Evolutionary conservation across 2,888 invertebrate genomes (phyloP).

Genomic region (Epicampocera succincta): DNA sequence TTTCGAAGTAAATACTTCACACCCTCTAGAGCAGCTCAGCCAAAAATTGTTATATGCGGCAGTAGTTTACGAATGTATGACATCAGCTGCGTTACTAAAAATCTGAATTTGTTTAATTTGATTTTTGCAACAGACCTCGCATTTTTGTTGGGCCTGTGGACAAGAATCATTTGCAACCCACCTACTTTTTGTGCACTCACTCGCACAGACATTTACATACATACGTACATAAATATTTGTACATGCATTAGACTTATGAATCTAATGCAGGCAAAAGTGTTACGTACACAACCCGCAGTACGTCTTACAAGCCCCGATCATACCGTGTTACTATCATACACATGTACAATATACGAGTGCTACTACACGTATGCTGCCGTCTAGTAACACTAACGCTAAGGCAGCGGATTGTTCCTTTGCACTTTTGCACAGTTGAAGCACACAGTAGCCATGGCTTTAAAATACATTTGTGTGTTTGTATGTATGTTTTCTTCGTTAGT

Average conservation of each 20-base stretch:
- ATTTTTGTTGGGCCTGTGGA: no score
- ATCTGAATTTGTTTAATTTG: no score
- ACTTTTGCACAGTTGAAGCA: constrained; percentile 33
- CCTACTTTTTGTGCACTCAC: constrained; percentile 5
- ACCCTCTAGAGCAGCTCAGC: no score
- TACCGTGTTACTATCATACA: constrained; percentile 43
- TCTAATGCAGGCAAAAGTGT: constrained; percentile 22
- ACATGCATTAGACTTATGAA: constrained; percentile 20
- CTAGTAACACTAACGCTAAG: constrained; percentile 27
- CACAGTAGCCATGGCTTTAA: constrained; percentile 55
- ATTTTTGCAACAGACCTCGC: no score
- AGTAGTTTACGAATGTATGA: no score
- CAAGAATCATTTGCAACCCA: constrained; percentile 4
- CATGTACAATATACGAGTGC: constrained; percentile 2
- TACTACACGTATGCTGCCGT: constrained; percentile 32
- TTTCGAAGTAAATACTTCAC: no score
- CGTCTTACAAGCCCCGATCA: constrained; percentile 16
- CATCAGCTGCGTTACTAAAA: no score
- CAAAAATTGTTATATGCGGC: no score
- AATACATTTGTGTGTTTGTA: not conserved
- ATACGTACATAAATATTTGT: no score
- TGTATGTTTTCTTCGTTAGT: constrained; percentile 6
- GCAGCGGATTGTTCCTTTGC: constrained; percentile 37
- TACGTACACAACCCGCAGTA: not conserved
- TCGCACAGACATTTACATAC: not conserved